Evolutionary conservation across 92 coral and sea anemone genomes (phyloP).

Genomic region (Nematostella vectensis): DNA sequence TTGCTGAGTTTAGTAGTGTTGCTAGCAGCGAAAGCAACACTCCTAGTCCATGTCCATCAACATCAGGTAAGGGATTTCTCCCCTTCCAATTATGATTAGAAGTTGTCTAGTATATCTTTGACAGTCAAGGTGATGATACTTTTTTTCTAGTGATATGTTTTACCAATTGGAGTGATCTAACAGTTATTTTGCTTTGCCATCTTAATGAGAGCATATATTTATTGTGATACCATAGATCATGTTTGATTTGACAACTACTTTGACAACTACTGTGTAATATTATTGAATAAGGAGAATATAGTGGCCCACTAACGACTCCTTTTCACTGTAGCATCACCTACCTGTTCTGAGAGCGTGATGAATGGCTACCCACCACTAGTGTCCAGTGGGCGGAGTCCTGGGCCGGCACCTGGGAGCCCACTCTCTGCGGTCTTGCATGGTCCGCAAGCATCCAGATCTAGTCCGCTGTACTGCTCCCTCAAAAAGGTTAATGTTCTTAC

Average conservation of each 20-base stretch:
- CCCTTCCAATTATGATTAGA: background rate
- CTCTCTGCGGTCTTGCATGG: slow-evolving; percentile 67
- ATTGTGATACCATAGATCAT: too few species aligned
- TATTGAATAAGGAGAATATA: too few species aligned
- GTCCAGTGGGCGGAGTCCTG: slow-evolving; percentile 61
- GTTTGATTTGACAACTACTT: too few species aligned
- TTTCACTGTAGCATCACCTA: slow-evolving; percentile 84
- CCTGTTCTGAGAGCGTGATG: slow-evolving; percentile 89
- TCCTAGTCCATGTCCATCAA: slow-evolving; percentile 88
- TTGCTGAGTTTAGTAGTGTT: slow-evolving; percentile 46
- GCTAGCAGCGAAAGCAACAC: slow-evolving; percentile 51
- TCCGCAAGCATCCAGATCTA: slow-evolving; percentile 45
- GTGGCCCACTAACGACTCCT: too few species aligned
- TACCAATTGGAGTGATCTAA: too few species aligned
- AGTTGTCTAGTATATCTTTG: too few species aligned
- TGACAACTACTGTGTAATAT: too few species aligned
- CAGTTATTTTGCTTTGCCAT: too few species aligned
- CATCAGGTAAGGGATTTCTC: slow-evolving; percentile 50
- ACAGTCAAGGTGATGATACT: too few species aligned
- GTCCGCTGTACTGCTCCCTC: slow-evolving; percentile 74
- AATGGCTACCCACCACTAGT: slow-evolving; percentile 53
- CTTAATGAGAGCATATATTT: too few species aligned
- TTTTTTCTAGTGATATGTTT: too few species aligned
- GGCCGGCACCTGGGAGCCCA: slow-evolving; percentile 91
- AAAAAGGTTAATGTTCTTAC: slow-evolving; percentile 89